Evolutionary conservation across 2,113 vertebrate species (phyloP).

Genomic region (Cisticola juncidis): DNA sequence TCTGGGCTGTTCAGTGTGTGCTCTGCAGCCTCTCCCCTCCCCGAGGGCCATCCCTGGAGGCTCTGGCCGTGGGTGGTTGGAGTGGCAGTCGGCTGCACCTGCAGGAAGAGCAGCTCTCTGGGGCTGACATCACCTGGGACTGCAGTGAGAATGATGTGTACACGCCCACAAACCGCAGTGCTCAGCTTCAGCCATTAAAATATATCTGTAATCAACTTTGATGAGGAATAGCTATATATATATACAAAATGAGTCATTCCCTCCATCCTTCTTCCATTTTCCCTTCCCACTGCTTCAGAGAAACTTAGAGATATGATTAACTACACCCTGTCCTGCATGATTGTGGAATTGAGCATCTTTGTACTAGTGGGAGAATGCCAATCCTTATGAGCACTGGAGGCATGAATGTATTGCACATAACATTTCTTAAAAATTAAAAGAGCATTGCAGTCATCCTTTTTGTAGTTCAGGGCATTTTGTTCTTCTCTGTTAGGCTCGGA

Average conservation of each 20-base stretch:
- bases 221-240: constrained; percentile 12
- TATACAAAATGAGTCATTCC: constrained; percentile 3
- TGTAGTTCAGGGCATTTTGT: background rate
- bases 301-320: background rate
- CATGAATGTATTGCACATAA: constrained; percentile 24
- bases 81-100: background rate
- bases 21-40: background rate
- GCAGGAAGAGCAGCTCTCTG: background rate
- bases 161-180: background rate
- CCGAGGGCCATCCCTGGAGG: background rate
- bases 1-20: background rate
- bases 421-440: background rate
- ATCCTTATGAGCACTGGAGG: constrained; percentile 6
- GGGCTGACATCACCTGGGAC: background rate
- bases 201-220: constrained; percentile 19
- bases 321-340: background rate
- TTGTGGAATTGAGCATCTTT: constrained; percentile 41
- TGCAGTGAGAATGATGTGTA: background rate
- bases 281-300: constrained; percentile 39
- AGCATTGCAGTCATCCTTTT: background rate
- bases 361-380: constrained; percentile 8
- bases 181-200: constrained; percentile 22
- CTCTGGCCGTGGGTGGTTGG: background rate
- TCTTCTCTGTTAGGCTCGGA: background rate
- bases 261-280: background rate